These are phyloP conservation scores for Zosterops borbonicus DNA, from an alignment of 2,113 vertebrate species.

Conservation along the genomic window DNA sequence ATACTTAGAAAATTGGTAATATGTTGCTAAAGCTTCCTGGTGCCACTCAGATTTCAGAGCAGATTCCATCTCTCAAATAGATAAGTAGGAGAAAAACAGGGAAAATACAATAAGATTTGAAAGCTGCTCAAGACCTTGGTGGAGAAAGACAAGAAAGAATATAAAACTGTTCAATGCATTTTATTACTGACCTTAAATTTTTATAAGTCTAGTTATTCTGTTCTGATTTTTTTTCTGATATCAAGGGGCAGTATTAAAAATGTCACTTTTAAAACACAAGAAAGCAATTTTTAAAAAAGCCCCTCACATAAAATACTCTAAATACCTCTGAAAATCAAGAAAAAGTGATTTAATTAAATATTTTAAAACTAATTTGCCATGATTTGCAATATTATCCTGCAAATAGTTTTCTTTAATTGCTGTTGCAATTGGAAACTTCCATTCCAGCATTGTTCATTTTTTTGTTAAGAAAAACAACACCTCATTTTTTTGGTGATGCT, in stretches of 20 bases:
- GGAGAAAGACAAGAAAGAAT: neutral
- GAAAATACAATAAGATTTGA: neutral
- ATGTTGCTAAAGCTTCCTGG: neutral
- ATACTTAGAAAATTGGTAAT: neutral
- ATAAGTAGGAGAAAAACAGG: neutral
- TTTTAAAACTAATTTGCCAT: constrained; percentile 54
- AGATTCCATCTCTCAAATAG: neutral
- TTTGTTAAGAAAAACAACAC: constrained; percentile 6
- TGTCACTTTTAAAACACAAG: constrained; percentile 30
- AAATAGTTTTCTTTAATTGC: neutral
- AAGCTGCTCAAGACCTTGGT: constrained; percentile 1
- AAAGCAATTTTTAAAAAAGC: neutral
- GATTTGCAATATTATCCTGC: constrained; percentile 30
- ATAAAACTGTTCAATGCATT: neutral
- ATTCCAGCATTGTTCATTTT: constrained; percentile 1
- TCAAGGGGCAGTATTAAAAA: constrained; percentile 39
- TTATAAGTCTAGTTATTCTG: constrained; percentile 59
- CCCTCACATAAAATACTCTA: constrained; percentile 8
- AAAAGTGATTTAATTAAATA: constrained; percentile 60
- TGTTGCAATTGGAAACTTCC: neutral
- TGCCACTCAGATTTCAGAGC: neutral
- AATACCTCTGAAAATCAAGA: constrained; percentile 40
- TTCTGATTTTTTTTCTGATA: constrained; percentile 7
- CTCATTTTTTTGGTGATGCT: neutral
- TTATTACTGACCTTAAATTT: constrained; percentile 22